Evolutionary conservation across 2,888 invertebrate genomes (phyloP).

Genomic region (Drosophila gaucha): DNA sequence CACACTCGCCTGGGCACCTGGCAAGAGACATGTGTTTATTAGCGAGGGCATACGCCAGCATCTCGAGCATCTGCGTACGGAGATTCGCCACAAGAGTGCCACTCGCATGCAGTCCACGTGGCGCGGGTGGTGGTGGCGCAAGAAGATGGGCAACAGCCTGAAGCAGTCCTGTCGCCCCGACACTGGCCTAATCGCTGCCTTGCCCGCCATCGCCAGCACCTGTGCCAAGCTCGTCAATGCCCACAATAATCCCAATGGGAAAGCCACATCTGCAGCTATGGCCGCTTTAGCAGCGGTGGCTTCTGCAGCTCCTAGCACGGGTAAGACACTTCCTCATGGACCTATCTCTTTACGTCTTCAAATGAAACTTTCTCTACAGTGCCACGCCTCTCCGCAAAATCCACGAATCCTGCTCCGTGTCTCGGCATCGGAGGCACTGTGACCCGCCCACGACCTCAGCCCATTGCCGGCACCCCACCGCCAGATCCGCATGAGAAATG

Average conservation of each 20-base stretch:
- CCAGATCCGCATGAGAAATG: constrained; percentile 94
- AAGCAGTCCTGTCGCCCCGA: constrained; percentile 45
- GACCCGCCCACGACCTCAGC: constrained; percentile 93
- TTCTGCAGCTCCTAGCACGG: constrained; percentile 73
- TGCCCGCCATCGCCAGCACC: constrained; percentile 47
- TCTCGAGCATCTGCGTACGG: constrained; percentile 92
- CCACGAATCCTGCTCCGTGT: constrained; percentile 84
- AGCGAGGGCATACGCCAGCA: constrained; percentile 97
- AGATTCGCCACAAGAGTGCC: constrained; percentile 92
- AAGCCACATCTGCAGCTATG: constrained; percentile 51
- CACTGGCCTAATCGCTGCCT: constrained; percentile 28
- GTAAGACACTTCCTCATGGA: constrained; percentile 53
- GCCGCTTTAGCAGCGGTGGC: constrained; percentile 64
- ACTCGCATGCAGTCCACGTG: constrained; percentile 93
- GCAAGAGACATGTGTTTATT: constrained; percentile 96
- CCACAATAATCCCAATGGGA: constrained; percentile 43
- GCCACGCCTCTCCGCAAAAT: constrained; percentile 82
- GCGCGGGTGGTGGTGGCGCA: constrained; percentile 91
- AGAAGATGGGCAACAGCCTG: constrained; percentile 87
- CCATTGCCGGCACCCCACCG: constrained; percentile 95
- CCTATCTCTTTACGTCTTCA: neutral
- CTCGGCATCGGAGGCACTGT: constrained; percentile 83
- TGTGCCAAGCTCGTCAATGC: constrained; percentile 66
- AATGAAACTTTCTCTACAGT: neutral
- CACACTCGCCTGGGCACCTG: constrained; percentile 94